Evolutionary conservation across 2,888 invertebrate species (phyloP).

Genomic region (Agrochola litura): DNA sequence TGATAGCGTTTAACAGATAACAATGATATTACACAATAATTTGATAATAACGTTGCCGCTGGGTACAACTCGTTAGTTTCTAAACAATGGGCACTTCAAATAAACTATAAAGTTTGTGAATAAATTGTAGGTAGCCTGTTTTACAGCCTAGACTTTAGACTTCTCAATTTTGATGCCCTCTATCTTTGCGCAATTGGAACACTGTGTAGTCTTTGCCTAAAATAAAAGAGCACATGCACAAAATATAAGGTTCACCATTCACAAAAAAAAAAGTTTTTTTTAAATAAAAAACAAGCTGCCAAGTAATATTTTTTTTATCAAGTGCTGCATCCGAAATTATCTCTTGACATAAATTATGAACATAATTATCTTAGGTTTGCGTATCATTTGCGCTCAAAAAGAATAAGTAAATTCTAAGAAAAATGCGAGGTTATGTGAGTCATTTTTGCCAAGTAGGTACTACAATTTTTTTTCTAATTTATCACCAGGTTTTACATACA

Average conservation of each 20-base stretch:
- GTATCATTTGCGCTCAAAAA: constrained; percentile 40
- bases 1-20: constrained; percentile 60
- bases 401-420: constrained; percentile 8
- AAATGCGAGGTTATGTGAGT: constrained; percentile 22
- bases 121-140: constrained; percentile 35
- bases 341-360: constrained; percentile 19
- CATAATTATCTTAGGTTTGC: constrained; percentile 30
- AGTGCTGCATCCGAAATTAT: constrained; percentile 30
- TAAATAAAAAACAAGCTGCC: too few relatives aligned
- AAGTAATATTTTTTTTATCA: neutral
- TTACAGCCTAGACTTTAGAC: constrained; percentile 29
- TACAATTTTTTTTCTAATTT: constrained; percentile 20
- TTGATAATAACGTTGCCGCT: constrained; percentile 45
- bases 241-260: neutral
- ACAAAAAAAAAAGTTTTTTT: neutral
- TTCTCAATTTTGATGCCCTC: constrained; percentile 30
- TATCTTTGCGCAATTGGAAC: constrained; percentile 17
- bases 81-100: constrained; percentile 52
- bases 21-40: constrained; percentile 58
- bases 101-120: constrained; percentile 44
- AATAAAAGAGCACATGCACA: constrained; percentile 9
- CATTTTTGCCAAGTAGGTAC: neutral
- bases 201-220: neutral
- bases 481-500: neutral
- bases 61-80: constrained; percentile 38